These are phyloP conservation scores for Drosophila fungiperda DNA, from an alignment of 2,888 invertebrate genomes.

Conservation along the genomic window DNA sequence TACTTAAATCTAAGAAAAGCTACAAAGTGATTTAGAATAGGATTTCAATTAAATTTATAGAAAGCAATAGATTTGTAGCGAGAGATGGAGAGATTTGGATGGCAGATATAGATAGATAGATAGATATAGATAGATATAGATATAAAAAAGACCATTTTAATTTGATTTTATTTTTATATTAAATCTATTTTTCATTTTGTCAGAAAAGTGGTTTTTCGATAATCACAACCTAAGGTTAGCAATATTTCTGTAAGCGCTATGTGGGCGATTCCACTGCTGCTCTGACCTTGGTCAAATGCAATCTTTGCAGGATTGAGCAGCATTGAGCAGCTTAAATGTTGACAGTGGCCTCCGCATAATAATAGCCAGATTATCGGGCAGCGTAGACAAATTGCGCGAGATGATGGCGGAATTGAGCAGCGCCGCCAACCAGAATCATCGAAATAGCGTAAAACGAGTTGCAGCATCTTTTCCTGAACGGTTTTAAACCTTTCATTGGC, in stretches of 20 bases:
- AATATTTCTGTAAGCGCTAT: not conserved
- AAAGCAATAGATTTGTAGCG: not conserved
- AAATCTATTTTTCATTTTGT: not conserved
- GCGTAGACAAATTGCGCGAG: not conserved
- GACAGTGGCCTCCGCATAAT: not conserved
- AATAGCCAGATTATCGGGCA: conserved; percentile 4
- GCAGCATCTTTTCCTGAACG: not conserved
- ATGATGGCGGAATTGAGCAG: not conserved
- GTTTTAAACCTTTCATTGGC: conserved; percentile 2
- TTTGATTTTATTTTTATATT: not conserved
- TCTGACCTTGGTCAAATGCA: not conserved
- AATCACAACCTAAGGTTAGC: not conserved
- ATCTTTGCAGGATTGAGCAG: not conserved
- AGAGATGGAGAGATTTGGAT: not conserved
- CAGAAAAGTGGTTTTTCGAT: not conserved
- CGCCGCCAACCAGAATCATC: not conserved
- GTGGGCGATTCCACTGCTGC: not conserved
- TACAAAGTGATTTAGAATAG: not conserved
- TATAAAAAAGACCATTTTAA: not conserved
- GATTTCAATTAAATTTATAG: not conserved
- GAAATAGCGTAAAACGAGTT: not conserved
- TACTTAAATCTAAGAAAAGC: not conserved
- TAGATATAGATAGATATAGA: no score
- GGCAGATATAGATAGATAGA: no score
- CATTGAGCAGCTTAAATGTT: not conserved